phyloP scores from a whole-genome alignment of 2,797 vertebrate species.

The Valencia hispanica region DNA sequence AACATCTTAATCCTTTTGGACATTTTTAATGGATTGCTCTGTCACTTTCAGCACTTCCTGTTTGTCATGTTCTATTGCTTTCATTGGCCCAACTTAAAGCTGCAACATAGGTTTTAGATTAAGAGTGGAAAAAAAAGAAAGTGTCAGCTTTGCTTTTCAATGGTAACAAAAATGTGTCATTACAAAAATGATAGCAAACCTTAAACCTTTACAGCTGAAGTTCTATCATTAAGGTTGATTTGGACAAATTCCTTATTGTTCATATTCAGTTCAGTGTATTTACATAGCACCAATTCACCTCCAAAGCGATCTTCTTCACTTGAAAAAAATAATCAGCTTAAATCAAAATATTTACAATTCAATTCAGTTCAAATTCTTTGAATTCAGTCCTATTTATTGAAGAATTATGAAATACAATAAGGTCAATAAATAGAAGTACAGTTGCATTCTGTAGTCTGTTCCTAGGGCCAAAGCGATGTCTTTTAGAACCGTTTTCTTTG shows the following conservation, averaged over 20 bases:
- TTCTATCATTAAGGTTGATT: not conserved
- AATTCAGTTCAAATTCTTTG: not conserved
- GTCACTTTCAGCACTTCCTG: slow-evolving; percentile 37
- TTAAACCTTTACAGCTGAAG: not conserved
- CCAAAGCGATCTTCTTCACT: not conserved
- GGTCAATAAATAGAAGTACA: no score
- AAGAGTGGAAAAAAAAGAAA: not conserved
- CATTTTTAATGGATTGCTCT: slow-evolving; percentile 7
- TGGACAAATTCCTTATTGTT: not conserved
- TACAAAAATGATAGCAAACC: not conserved
- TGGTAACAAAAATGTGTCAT: not conserved
- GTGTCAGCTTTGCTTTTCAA: not conserved
- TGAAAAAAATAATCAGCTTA: not conserved
- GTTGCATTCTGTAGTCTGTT: no score
- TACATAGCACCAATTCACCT: not conserved
- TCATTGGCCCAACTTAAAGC: not conserved
- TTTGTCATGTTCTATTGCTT: slow-evolving; percentile 44
- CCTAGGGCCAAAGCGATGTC: no score
- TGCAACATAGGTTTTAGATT: not conserved
- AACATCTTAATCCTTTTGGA: slow-evolving; percentile 19
- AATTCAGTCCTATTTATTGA: no score
- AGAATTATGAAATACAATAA: no score
- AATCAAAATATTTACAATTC: not conserved
- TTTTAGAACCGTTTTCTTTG: no score
- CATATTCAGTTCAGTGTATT: not conserved